Base-by-base conservation (phyloP, 2,797 vertebrate species). In the Valencia hispanica region DNA sequence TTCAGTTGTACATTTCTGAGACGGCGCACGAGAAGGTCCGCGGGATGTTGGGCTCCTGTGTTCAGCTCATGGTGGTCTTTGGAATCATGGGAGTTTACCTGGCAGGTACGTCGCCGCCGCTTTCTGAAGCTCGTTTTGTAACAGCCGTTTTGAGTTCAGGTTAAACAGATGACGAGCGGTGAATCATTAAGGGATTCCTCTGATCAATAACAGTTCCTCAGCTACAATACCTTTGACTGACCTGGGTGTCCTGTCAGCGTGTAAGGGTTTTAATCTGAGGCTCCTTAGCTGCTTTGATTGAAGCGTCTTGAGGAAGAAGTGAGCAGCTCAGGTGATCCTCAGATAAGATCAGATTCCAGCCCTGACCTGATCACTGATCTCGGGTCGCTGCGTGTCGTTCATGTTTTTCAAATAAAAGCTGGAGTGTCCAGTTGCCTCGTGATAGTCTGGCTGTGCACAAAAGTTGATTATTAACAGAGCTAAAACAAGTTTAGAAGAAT, bases 41-140 rank as follows among this genome's bases (percentile, higher is more conserved):
- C 14, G 98, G 98, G 4, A 93, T 90, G 20, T 84, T 98, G 0
- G 98, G 97, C 75, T 97, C 97, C 70, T 98, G 97, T 48, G 96
- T 98, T 78, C 98, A 99, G 87, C 92, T 99, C 86, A 99, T 98
- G 97, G 97, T 99, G 73, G 97, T 98, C 78, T 91, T 80, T 0
- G 98, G 98, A 79, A 99, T 99, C 91, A 93, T 98, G 93, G 95
- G 96, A 88, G 96, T 96, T 45, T 99, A 98, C 32, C n/a, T 96
- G 20, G 95, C 95, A 95, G 97, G 98, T 99, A 94, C 0, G 79
- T 66, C 8, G 8, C 30, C 8, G 25, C 59, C 17, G 15, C 57
- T 8, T 18, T 30, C n/a, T 47, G 43, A 27, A 5, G 5, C 6
- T 15, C 25, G 30, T 18, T 34, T 18, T 17, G 14, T 34, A 34